Evolutionary conservation across 2,113 vertebrate genomes (phyloP).

Genomic region (Dunckerocampus dactyliophorus): DNA sequence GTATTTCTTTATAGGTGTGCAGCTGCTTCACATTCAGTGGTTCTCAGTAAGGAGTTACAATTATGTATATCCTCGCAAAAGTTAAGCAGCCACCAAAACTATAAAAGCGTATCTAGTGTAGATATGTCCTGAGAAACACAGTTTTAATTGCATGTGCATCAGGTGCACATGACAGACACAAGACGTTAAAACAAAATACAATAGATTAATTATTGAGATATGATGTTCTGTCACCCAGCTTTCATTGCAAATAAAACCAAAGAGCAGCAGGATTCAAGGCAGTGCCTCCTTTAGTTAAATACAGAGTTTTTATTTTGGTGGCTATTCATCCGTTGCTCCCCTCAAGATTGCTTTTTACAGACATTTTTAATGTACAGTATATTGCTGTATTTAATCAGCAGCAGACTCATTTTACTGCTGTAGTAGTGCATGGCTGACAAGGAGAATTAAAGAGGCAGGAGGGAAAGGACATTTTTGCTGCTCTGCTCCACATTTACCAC

Average conservation of each 20-base stretch:
- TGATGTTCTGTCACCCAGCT: not conserved
- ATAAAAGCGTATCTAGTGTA: not conserved
- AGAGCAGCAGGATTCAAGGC: not conserved
- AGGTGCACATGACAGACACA: not conserved
- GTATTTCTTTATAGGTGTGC: constrained; percentile 42
- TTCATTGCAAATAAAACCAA: not conserved
- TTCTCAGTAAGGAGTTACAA: constrained; percentile 12
- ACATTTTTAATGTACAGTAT: not conserved
- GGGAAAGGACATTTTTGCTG: constrained; percentile 1
- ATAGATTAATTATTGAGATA: not conserved
- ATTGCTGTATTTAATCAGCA: not conserved
- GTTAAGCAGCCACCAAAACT: not conserved
- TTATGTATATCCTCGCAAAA: constrained; percentile 6
- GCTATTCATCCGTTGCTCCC: not conserved
- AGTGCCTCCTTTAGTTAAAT: not conserved
- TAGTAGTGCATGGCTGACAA: constrained; percentile 1
- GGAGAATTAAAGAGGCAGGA: constrained; percentile 1
- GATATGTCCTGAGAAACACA: not conserved
- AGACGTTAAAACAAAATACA: not conserved
- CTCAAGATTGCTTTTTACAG: constrained; percentile 10
- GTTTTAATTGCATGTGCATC: not conserved
- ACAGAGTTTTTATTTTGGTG: not conserved
- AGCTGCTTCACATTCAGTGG: constrained; percentile 46
- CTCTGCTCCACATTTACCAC: constrained; percentile 1
- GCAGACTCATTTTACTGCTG: not conserved